Base-by-base conservation (phyloP, 2,113 vertebrate genomes). In the Chrysemys picta region DNA sequence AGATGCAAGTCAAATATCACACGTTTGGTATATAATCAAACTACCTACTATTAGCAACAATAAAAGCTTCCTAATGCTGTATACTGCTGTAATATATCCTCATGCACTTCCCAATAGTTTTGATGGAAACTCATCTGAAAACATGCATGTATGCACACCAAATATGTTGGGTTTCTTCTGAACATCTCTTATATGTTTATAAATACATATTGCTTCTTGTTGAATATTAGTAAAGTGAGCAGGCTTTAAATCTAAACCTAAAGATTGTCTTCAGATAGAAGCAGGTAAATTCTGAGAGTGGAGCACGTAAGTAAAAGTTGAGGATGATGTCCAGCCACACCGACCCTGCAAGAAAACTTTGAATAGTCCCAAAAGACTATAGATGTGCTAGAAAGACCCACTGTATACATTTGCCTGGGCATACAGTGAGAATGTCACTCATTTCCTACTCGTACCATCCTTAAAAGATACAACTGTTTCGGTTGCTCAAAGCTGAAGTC, bases 1-100 rank as follows among this genome's bases (percentile, higher is more conserved):
- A 89, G 38, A 45, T 52, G 50, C 19, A 84, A 89, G 57, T 59
- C 92, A 92, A 87, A 85, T 83, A 91, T 47, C 86, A 92, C 13
- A 56, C n/a, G 59, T 93, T 4, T 29, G 65, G 50, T 25, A 72
- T 38, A 72, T 84, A 89, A 86, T 45, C 7, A 1, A 12, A 53
- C 24, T 47, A 84, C 57, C 53, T 93, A 57, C 75, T 80, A 42
- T 35, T 31, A 54, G 17, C 35, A n/a, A 38, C 35, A 72, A 52
- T 53, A 86, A 27, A 59, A 78, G 24, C 29, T 16, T 85, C 49
- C 17, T 10, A 65, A 42, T 22, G 13, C 27, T 54, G 27, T 8
- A 90, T 31, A 10, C n/a, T 86, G 5, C 7, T 8, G 38, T 38
- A 21, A 0, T 62, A 62, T 82, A 35, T 35, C 88, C 19, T 22